Base-by-base conservation (phyloP, 2,888 invertebrate species). In the Plutella xylostella region DNA sequence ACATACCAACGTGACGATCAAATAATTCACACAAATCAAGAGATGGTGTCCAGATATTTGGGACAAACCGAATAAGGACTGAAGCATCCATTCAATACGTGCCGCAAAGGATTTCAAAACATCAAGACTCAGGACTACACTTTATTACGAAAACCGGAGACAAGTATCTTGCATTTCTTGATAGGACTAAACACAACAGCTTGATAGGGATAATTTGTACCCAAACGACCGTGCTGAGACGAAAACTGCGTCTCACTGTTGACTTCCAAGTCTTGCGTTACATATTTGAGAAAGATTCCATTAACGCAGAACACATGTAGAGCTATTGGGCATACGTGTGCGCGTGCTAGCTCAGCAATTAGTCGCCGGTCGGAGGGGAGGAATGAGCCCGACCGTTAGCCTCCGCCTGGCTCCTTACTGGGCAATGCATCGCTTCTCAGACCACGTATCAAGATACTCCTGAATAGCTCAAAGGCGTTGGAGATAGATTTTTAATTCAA, bases 351-450 rank as follows among this genome's bases (percentile, higher is more conserved):
- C 55, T 58, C 60, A 63, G 67, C 73, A 80, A 80, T 80, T 80
- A 79, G 72, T 65, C 61, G 64, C 65, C 58, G 61, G 55, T 50
- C 50, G 55, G 61, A 58, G 58, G 60, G 61, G 55, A 49, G 67
- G 70, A 73, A 80, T 80, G 80, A 70, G 73, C 62, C 61, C 73
- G 56, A 77, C 82, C 82, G 82, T 82, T 80, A 80, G 66, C 53
- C 68, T 77, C 78, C 82, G 79, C 72, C 67, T 65, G 55, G 55
- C 72, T 72, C 52, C 73, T 74, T 67, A 70, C 67, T 68, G 45
- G 39, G 42, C 34, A 42, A 69, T n/a, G n/a, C n/a, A n/a, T n/a
- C n/a, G n/a, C n/a, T n/a, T n/a, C n/a, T n/a, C n/a, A n/a, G n/a
- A n/a, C n/a, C n/a, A n/a, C n/a, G n/a, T n/a, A n/a, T n/a, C n/a